Conservation (phyloP, 2,797 vertebrate genomes). For the Schizopygopsis malacanthus region DNA sequence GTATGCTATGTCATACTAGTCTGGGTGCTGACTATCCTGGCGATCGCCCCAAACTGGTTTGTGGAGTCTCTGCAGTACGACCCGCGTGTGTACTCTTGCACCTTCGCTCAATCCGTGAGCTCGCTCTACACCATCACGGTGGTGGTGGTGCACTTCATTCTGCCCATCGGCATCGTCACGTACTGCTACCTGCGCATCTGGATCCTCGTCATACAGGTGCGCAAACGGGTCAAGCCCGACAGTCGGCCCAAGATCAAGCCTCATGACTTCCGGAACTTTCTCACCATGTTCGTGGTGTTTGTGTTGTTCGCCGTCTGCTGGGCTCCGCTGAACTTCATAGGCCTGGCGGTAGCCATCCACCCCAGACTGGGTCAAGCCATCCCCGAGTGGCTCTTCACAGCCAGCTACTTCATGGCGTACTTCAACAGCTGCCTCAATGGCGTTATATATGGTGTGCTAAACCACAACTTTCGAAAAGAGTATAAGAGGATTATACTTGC, state of each 20-base stretch:
- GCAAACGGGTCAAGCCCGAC: slow-evolving; percentile 79
- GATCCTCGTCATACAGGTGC: slow-evolving; percentile 82
- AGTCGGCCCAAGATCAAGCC: slow-evolving; percentile 79
- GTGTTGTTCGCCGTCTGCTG: slow-evolving; percentile 87
- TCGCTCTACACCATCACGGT: slow-evolving; percentile 84
- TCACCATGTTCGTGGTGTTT: slow-evolving; percentile 87
- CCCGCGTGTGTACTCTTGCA: slow-evolving; percentile 85
- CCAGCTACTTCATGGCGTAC: slow-evolving; percentile 88
- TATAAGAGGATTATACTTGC: slow-evolving; percentile 84
- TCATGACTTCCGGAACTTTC: slow-evolving; percentile 85
- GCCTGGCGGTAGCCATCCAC: slow-evolving; percentile 81
- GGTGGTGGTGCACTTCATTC: slow-evolving; percentile 85
- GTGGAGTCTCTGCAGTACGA: slow-evolving; percentile 86
- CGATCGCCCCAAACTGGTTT: slow-evolving; percentile 85
- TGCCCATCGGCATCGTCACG: slow-evolving; percentile 83
- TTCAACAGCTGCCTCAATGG: slow-evolving; percentile 89
- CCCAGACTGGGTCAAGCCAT: slow-evolving; percentile 75
- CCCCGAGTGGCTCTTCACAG: slow-evolving; percentile 84
- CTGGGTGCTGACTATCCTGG: slow-evolving; percentile 81
- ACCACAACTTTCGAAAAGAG: slow-evolving; percentile 87
- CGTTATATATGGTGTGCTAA: slow-evolving; percentile 83
- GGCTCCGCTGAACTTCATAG: slow-evolving; percentile 86
- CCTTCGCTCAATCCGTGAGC: slow-evolving; percentile 85
- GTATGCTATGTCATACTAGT: slow-evolving; percentile 81
- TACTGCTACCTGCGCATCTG: slow-evolving; percentile 88